Evolutionary conservation across 2,113 vertebrate species (phyloP).

Genomic region (Galemys pyrenaicus): DNA sequence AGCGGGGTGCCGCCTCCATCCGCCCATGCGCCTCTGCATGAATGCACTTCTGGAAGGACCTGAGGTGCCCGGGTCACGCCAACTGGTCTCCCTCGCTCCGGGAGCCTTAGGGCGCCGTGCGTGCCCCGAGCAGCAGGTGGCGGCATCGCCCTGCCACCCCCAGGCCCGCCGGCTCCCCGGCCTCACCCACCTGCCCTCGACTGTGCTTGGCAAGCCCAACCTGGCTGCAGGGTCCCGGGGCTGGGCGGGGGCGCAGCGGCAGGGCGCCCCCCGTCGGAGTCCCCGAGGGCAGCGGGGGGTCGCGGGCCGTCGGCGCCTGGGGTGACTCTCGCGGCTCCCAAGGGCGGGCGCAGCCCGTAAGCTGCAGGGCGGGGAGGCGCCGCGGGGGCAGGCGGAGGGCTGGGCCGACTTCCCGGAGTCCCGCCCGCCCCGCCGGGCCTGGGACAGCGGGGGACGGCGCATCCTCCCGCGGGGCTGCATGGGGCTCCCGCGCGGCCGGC

Average conservation of each 20-base stretch:
- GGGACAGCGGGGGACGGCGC: not conserved
- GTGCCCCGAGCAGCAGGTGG: not conserved
- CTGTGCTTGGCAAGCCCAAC: not conserved
- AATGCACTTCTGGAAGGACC: no score
- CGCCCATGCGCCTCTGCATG: no score
- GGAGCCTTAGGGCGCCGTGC: not conserved
- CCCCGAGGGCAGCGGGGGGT: no score
- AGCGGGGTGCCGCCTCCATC: no score
- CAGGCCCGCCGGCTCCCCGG: no score
- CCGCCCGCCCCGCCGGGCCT: not conserved
- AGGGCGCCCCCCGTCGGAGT: no score
- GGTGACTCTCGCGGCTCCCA: not conserved
- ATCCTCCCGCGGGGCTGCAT: conserved; percentile 55
- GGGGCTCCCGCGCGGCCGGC: conserved; percentile 73
- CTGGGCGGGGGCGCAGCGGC: no score
- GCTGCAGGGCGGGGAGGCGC: not conserved
- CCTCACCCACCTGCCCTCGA: not conserved
- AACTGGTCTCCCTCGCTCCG: no score
- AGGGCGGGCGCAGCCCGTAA: no score
- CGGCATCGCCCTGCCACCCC: not conserved
- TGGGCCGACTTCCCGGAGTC: not conserved
- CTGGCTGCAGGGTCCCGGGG: no score
- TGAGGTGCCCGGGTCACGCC: not conserved
- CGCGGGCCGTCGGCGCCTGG: not conserved
- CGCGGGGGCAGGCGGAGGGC: not conserved